Evolutionary conservation across 2,888 invertebrate genomes (phyloP), one percentile per base, ranked within the genome.

Genomic region (Noctuana brunneofusca): DNA sequence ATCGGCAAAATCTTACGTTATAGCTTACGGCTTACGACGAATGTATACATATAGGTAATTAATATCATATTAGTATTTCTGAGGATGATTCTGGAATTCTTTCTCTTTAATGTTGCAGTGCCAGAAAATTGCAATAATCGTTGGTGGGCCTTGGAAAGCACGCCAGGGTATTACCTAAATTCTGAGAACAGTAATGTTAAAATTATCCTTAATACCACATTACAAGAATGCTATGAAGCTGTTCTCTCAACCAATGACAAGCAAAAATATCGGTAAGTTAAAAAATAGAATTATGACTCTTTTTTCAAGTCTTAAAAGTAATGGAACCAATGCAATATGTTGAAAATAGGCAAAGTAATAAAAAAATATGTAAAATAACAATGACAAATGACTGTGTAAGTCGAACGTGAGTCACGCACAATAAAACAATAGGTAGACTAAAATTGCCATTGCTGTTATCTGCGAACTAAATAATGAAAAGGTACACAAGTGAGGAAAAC

Each of bases 101-200:
- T 14, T 16, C 12, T 5, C 2, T 38, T 46, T 64, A 14, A 41
- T 38, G 11, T 63, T 64, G 49, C 65, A 89, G 89, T 85, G 64
- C 75, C 84, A 20, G 73, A 74, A 1, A 73, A 73, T 48, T 95
- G 95, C 78, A 86, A 89, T 54, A 81, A 86, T 8, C 94, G 94
- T 64, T 92, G 94, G 72, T 97, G 97, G 97, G 92, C 94, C 27
- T 88, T 96, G 56, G 96, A 97, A 75, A 93, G 94, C 71, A 95
- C 95, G 57, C 94, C 95, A 9, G 96, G 96, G 11, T 95, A 95
- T 70, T 93, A 94, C 69, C 84, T 97, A 69, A 93, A 96, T 60
- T 94, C 95, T 12, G 94, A 94, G 69, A 93, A 93, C 66, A 92
- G 93, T 57, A 92, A 93, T 68, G 66, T 80, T 3, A 93, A 93